A percentile compares a stretch with the other conserved stretches of the same genome.
Conservation (phyloP, 1,140 invertebrate species). For the Heliconius nattereri region DNA sequence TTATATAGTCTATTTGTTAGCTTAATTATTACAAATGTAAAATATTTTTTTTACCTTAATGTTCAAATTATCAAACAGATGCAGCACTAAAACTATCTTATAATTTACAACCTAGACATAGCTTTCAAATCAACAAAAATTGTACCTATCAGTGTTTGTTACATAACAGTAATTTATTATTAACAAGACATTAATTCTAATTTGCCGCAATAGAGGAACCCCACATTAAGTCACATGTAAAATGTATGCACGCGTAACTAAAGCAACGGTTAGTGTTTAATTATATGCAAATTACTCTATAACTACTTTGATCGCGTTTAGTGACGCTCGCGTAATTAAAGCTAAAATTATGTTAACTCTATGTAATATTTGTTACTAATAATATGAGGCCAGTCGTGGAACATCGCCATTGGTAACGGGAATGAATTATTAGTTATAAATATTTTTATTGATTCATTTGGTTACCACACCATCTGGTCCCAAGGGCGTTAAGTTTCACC, state of each 20-base stretch:
- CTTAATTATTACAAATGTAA: too few relatives aligned
- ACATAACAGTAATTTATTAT: neutral
- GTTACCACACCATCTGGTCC: too few relatives aligned
- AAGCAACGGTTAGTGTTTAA: conserved; percentile 51
- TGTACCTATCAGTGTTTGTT: neutral
- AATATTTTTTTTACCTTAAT: too few relatives aligned
- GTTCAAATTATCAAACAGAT: too few relatives aligned
- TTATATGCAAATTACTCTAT: conserved; percentile 52
- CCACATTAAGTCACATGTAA: conserved; percentile 23
- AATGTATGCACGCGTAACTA: conserved; percentile 28
- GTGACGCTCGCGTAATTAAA: conserved; percentile 32
- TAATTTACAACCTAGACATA: too few relatives aligned
- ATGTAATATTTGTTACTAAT: neutral
- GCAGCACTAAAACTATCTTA: too few relatives aligned
- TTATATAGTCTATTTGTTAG: too few relatives aligned
- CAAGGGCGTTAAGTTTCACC: too few relatives aligned
- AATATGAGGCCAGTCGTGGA: too few relatives aligned
- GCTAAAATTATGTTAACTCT: conserved; percentile 28
- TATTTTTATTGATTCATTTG: too few relatives aligned
- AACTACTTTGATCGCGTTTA: conserved; percentile 57
- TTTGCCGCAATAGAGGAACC: conserved; percentile 14
- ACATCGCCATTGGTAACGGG: too few relatives aligned
- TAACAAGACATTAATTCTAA: neutral
- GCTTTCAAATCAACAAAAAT: neutral
- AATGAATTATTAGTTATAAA: too few relatives aligned